Conservation (phyloP, 1,140 invertebrate species). For the Chelonus insularis region DNA sequence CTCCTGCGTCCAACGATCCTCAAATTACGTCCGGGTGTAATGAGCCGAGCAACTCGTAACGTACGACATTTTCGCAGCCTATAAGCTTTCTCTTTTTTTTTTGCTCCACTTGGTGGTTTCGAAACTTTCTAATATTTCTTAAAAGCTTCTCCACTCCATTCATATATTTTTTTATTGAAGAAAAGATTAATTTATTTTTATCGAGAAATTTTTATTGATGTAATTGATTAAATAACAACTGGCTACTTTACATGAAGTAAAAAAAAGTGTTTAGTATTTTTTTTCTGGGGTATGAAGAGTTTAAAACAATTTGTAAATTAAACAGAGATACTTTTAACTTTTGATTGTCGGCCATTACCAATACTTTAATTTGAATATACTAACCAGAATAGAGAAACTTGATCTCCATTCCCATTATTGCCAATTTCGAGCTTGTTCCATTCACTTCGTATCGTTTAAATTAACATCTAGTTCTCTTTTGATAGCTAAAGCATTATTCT, state of each 20-base stretch:
- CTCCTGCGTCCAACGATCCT: constrained; percentile 28
- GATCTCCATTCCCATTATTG: constrained; percentile 23
- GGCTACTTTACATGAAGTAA: no score
- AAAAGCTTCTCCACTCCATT: no score
- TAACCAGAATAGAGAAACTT: constrained; percentile 27
- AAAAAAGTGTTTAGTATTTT: no score
- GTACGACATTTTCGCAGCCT: constrained; percentile 32
- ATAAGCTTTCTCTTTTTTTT: constrained; percentile 17
- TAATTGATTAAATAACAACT: no score
- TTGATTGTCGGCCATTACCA: constrained; percentile 16
- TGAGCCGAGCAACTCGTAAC: constrained; percentile 40
- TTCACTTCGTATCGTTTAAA: constrained; percentile 25
- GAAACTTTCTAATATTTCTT: background rate
- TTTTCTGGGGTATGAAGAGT: background rate
- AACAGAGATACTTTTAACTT: constrained; percentile 14
- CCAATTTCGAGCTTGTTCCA: constrained; percentile 25
- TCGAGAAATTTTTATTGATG: no score
- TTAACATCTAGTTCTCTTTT: constrained; percentile 12
- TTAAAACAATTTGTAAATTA: constrained; percentile 10
- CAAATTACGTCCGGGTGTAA: constrained; percentile 42
- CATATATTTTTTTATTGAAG: no score
- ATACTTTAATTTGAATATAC: constrained; percentile 28
- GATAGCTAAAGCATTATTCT: background rate
- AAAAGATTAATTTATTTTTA: no score
- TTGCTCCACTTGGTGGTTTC: no score